Evolutionary conservation across 2,888 invertebrate genomes (phyloP).

Genomic region (Rhyacophila evoluta): DNA sequence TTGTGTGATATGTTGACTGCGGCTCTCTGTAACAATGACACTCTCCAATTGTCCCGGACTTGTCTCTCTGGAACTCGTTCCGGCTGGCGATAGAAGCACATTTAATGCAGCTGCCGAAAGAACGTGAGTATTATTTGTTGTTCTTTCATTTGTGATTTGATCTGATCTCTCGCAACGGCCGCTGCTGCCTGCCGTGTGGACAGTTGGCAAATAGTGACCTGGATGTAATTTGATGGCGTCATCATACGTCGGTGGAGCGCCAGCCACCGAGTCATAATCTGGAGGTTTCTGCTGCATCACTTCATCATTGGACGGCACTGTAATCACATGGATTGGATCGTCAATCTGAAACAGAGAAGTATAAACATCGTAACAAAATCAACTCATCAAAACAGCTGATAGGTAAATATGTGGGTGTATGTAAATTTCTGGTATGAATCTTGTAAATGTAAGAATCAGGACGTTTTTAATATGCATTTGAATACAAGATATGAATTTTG

Average conservation of each 20-base stretch:
- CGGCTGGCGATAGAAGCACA: conserved; percentile 57
- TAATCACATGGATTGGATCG: conserved; percentile 76
- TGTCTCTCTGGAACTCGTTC: conserved; percentile 41
- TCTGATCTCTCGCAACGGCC: conserved; percentile 26
- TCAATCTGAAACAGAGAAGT: conserved; percentile 68
- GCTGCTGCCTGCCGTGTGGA: conserved; percentile 58
- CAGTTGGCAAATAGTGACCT: conserved; percentile 66
- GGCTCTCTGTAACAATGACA: conserved; percentile 54
- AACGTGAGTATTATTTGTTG: conserved; percentile 32
- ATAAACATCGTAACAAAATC: neutral
- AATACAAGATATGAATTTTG: too few species aligned
- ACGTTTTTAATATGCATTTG: too few species aligned
- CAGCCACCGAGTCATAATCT: conserved; percentile 78
- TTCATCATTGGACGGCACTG: conserved; percentile 70
- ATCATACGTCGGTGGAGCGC: conserved; percentile 78
- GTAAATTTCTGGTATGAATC: too few species aligned
- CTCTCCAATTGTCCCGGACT: conserved; percentile 56
- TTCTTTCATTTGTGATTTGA: conserved; percentile 29
- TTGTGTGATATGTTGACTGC: conserved; percentile 59
- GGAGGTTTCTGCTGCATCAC: conserved; percentile 77
- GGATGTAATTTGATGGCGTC: conserved; percentile 80
- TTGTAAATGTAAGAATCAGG: too few species aligned
- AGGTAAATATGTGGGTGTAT: too few species aligned
- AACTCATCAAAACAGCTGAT: too few species aligned
- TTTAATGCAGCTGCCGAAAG: conserved; percentile 61